phyloP scores from a whole-genome alignment of 2,113 vertebrate species.

The Neogobius melanostomus region DNA sequence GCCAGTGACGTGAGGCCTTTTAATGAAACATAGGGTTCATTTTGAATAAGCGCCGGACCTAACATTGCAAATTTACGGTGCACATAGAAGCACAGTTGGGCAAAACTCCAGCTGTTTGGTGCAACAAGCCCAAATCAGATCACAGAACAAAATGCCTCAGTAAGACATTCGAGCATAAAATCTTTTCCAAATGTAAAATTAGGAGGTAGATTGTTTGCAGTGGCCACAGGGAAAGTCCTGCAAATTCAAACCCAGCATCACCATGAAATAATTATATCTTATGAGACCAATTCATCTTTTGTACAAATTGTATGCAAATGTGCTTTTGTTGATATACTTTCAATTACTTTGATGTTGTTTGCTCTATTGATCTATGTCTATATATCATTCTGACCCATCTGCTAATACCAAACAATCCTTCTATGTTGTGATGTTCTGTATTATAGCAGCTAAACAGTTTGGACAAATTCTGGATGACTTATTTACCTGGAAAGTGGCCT shows the following conservation, averaged over 20 bases:
- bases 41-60: not conserved
- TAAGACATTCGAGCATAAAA: too few species aligned
- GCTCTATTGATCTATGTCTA: constrained; percentile 6
- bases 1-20: not conserved
- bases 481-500: constrained; percentile 74
- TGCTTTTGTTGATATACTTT: not conserved
- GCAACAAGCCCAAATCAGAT: not conserved
- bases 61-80: not conserved
- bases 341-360: constrained; percentile 1
- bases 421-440: constrained; percentile 24
- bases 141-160: not conserved
- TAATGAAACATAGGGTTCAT: not conserved
- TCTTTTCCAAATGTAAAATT: not conserved
- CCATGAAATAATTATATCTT: constrained; percentile 3
- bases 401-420: constrained; percentile 32
- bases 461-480: constrained; percentile 26
- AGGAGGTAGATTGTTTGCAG: not conserved
- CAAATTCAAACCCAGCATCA: not conserved
- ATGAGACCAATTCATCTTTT: not conserved
- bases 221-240: not conserved
- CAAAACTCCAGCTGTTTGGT: not conserved
- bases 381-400: constrained; percentile 7
- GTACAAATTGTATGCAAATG: not conserved
- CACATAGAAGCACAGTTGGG: not conserved
- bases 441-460: constrained; percentile 20